Conservation (phyloP, 2,113 vertebrate species). For the Sinosuthora webbiana region DNA sequence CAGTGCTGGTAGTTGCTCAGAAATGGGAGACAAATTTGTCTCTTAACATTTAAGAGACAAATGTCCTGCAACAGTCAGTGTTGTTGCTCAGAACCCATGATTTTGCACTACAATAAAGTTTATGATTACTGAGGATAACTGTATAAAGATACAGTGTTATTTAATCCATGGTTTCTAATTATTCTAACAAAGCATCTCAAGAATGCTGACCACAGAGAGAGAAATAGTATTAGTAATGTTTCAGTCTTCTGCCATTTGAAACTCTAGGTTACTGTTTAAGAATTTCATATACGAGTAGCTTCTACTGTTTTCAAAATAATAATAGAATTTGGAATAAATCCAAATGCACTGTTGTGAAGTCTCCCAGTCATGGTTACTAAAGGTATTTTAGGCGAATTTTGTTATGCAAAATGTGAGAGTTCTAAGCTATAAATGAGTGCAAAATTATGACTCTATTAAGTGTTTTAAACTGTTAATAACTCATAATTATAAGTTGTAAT, state of each 20-base stretch:
- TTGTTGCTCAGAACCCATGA: not conserved
- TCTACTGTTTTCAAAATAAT: not conserved
- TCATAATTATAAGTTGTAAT: not conserved
- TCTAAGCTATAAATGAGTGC: not conserved
- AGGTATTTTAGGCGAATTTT: not conserved
- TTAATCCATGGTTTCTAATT: not conserved
- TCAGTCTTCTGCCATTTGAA: not conserved
- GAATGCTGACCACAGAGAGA: not conserved
- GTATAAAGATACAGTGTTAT: not conserved
- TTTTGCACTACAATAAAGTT: not conserved
- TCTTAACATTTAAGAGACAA: not conserved
- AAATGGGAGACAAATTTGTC: too few species aligned
- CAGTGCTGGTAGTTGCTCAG: rapidly evolving
- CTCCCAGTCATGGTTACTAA: not conserved
- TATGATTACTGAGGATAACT: not conserved
- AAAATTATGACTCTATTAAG: not conserved
- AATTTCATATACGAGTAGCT: not conserved
- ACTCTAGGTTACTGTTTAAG: not conserved
- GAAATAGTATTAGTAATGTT: not conserved
- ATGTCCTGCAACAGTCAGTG: not conserved
- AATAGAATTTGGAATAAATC: not conserved
- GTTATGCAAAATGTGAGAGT: not conserved
- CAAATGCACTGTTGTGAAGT: not conserved
- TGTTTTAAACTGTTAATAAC: not conserved
- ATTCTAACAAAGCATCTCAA: not conserved